phyloP scores from a whole-genome alignment of 2,113 vertebrate species.

The Alethe castanea region DNA sequence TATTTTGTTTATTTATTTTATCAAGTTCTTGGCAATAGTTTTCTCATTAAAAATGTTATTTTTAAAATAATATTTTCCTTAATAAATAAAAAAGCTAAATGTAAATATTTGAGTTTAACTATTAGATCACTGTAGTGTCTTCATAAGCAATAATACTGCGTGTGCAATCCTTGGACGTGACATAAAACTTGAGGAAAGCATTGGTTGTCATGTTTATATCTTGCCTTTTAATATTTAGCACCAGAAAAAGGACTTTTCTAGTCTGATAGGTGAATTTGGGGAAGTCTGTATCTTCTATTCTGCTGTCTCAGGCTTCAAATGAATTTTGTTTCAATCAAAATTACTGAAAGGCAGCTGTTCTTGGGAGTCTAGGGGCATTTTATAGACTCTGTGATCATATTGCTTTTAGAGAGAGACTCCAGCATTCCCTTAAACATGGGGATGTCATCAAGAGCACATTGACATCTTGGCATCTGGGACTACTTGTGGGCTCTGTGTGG shows the following conservation, averaged over 20 bases:
- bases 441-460: background rate
- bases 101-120: background rate
- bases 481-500: rapidly evolving
- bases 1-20: background rate
- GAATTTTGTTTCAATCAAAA: background rate
- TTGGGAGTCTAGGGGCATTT: background rate
- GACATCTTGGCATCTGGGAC: background rate
- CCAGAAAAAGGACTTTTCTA: background rate
- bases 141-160: background rate
- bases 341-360: background rate
- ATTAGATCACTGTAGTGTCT: background rate
- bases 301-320: background rate
- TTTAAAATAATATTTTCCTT: background rate
- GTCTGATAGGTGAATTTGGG: background rate
- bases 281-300: background rate
- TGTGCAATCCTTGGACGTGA: background rate
- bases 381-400: background rate
- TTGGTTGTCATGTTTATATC: background rate
- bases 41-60: background rate
- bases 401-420: background rate
- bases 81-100: background rate
- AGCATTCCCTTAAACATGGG: background rate
- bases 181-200: background rate
- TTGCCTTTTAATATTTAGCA: background rate
- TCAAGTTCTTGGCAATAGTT: background rate